Evolutionary conservation across 2,888 invertebrate genomes (phyloP), one percentile per base, ranked within the genome.

Genomic region (Lordiphosa andalusiaca): DNA sequence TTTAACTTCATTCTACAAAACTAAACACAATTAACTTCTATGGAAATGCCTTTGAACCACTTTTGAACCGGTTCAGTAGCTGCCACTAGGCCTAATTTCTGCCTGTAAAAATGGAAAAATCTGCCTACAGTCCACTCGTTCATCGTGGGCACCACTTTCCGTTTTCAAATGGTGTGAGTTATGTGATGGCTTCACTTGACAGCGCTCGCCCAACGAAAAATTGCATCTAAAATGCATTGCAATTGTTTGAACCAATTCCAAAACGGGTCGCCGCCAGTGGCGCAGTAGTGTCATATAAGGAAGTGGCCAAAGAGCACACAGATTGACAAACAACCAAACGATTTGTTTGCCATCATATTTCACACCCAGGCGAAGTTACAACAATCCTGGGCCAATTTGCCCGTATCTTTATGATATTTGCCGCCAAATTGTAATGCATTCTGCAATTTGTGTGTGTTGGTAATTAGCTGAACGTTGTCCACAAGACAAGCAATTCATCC

Each of bases 391-490:
- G 52, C 55, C 67, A 69, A 67, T 61, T 53, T 53, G 52, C 42
- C 42, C 58, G 46, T 41, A 47, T 40, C 35, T 57, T 48, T 53
- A 62, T 67, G 55, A 68, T 19, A 50, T 52, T 53, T 41, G 65
- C 64, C 70, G 67, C 53, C 68, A 48, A 56, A 69, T 62, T 60
- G 61, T 67, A 64, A 63, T 65, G 40, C 69, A 64, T 62, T 63
- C 50, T 60, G 49, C 61, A 58, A 53, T 48, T 48, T 48, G 56
- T 56, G 62, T 60, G 61, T 47, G 53, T 63, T 25, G 25, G 54
- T 72, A 67, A 77, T 75, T 75, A 77, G 67, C 62, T 23, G 52
- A 51, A 57, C 67, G 53, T 67, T 67, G 71, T 68, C 53, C 56
- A 58, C 58, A 55, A 69, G 67, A 49, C 61, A 71, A 56, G 49